Evolutionary conservation across 1,140 invertebrate genomes (phyloP).

Genomic region (Drosophila nigromelanica): DNA sequence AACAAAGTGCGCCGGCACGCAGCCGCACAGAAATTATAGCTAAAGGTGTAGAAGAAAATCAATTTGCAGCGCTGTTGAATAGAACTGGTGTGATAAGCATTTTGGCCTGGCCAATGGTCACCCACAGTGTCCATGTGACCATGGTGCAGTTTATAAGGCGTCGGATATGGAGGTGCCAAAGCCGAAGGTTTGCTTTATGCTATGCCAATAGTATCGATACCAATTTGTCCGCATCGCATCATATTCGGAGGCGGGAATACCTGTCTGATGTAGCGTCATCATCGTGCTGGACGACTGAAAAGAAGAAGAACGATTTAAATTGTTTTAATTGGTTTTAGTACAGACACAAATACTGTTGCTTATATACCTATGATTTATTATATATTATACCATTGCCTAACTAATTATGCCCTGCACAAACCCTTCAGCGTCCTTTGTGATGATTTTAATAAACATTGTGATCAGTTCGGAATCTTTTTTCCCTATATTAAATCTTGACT

Average conservation of each 20-base stretch:
- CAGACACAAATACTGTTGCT: too few relatives aligned
- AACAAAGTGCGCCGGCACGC: constrained; percentile 33
- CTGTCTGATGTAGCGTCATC: constrained; percentile 91
- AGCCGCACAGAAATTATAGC: constrained; percentile 54
- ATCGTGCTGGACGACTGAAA: constrained; percentile 91
- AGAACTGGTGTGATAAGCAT: constrained; percentile 34
- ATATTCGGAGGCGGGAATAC: constrained; percentile 91
- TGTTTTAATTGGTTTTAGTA: too few relatives aligned
- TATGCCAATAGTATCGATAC: constrained; percentile 96
- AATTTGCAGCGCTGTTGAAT: constrained; percentile 49
- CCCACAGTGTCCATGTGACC: constrained; percentile 19
- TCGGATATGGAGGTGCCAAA: constrained; percentile 89
- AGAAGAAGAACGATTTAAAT: constrained; percentile 3
- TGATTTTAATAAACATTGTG: too few relatives aligned
- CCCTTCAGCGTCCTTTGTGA: too few relatives aligned
- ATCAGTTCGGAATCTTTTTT: too few relatives aligned
- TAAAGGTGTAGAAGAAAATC: constrained; percentile 38
- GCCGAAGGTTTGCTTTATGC: constrained; percentile 96
- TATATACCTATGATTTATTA: too few relatives aligned
- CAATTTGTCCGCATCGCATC: constrained; percentile 94
- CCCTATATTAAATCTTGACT: too few relatives aligned
- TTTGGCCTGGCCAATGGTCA: neutral
- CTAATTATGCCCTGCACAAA: too few relatives aligned
- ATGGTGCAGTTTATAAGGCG: constrained; percentile 57
- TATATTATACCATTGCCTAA: too few relatives aligned